phyloP scores from a whole-genome alignment of 2,797 vertebrate genomes.

The Sebastes goodei region DNA sequence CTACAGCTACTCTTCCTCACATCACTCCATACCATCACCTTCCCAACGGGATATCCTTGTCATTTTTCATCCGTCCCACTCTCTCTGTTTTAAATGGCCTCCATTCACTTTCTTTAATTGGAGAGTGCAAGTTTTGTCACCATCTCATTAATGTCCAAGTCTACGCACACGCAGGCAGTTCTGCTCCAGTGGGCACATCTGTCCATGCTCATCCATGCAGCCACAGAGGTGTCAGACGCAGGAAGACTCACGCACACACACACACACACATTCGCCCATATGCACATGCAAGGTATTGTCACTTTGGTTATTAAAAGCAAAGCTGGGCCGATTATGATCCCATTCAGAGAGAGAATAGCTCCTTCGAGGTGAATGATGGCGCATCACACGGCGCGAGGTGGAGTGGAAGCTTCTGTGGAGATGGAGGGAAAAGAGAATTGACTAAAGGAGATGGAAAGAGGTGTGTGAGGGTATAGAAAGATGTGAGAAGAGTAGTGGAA shows the following conservation, averaged over 20 bases:
- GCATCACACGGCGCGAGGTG: conserved; percentile 72
- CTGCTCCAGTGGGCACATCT: conserved; percentile 81
- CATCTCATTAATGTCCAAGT: conserved; percentile 83
- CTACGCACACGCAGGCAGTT: conserved; percentile 72
- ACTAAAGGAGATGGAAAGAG: conserved; percentile 56
- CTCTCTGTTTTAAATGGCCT: conserved; percentile 68
- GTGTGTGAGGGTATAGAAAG: conserved; percentile 42
- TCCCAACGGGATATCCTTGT: conserved; percentile 48
- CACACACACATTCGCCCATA: conserved; percentile 42
- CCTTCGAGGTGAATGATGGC: conserved; percentile 78
- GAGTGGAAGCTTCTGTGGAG: conserved; percentile 53
- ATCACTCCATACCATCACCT: conserved; percentile 21
- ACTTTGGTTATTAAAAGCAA: conserved; percentile 83
- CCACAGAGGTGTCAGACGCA: conserved; percentile 81
- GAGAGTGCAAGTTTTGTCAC: conserved; percentile 78
- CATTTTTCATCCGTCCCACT: conserved; percentile 53
- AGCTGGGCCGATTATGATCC: conserved; percentile 81
- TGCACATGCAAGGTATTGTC: conserved; percentile 75
- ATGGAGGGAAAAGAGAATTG: conserved; percentile 39
- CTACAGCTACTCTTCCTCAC: conserved; percentile 6
- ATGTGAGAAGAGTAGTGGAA: conserved; percentile 57
- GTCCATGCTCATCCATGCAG: conserved; percentile 76
- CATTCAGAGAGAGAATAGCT: conserved; percentile 79
- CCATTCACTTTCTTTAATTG: conserved; percentile 81
- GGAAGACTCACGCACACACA: conserved; percentile 52